Evolutionary conservation across 2,797 vertebrate species (phyloP).

Genomic region (Phaenicophaeus curvirostris): DNA sequence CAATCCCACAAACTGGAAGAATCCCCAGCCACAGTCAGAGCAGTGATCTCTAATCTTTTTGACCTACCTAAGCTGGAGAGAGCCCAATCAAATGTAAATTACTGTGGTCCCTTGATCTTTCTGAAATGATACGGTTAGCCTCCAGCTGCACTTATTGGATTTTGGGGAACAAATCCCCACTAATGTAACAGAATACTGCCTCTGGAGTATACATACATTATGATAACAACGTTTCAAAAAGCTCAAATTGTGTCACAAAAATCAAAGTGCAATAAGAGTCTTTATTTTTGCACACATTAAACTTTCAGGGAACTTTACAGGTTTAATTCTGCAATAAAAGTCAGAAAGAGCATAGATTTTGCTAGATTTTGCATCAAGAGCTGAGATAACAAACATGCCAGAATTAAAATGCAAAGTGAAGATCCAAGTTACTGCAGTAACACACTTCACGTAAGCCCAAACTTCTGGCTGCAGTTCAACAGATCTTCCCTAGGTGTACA

Average conservation of each 20-base stretch:
- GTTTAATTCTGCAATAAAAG: background rate
- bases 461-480: background rate
- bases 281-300: background rate
- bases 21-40: background rate
- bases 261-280: background rate
- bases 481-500: background rate
- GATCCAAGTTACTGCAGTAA: background rate
- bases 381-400: background rate
- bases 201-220: background rate
- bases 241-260: background rate
- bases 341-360: background rate
- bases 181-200: background rate
- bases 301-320: background rate
- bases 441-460: background rate
- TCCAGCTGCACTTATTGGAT: background rate
- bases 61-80: background rate
- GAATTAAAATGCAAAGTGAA: background rate
- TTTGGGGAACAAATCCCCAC: background rate
- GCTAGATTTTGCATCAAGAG: background rate
- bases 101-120: background rate
- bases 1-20: background rate
- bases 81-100: background rate
- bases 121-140: background rate
- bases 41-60: background rate
- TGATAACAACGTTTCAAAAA: background rate